Conservation (phyloP, 2,888 invertebrate species). For the Pseudoips prasinana region DNA sequence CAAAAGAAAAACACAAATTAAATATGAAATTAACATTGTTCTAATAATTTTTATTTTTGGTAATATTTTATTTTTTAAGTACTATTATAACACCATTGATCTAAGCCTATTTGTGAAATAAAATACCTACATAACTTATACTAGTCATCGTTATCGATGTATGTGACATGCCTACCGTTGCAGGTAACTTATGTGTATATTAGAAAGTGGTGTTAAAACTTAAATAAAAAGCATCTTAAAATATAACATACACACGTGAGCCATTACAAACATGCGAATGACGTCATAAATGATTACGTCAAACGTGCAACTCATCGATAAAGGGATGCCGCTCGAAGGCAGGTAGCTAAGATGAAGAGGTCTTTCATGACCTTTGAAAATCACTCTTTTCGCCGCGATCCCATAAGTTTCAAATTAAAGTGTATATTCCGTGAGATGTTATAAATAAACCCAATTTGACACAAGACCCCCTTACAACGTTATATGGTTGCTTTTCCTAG, state of each 20-base stretch:
- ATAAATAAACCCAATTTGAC: too few relatives aligned
- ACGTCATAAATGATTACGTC: not conserved
- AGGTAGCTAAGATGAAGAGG: too few relatives aligned
- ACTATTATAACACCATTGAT: slow-evolving; percentile 64
- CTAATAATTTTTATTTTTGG: slow-evolving; percentile 68
- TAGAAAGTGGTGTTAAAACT: slow-evolving; percentile 35
- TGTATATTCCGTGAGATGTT: too few relatives aligned
- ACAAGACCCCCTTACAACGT: too few relatives aligned
- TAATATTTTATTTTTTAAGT: slow-evolving; percentile 70
- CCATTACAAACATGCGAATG: not conserved
- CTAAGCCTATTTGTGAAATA: slow-evolving; percentile 65
- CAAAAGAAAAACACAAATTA: slow-evolving; percentile 55
- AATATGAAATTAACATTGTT: slow-evolving; percentile 66
- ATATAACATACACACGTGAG: slow-evolving; percentile 49
- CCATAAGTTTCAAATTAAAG: too few relatives aligned
- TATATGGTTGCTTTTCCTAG: too few relatives aligned
- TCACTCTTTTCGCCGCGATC: too few relatives aligned
- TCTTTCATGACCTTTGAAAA: too few relatives aligned
- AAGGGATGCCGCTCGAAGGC: too few relatives aligned
- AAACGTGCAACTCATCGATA: not conserved
- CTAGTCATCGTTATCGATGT: slow-evolving; percentile 20
- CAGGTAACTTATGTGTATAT: slow-evolving; percentile 32
- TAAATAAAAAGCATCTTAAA: slow-evolving; percentile 36
- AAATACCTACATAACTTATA: slow-evolving; percentile 42
- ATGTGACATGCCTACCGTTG: slow-evolving; percentile 29